Percentiles rank a stretch among this genome's conserved stretches.
Conservation (phyloP, 2,797 vertebrate genomes). For the Cynopterus sphinx region DNA sequence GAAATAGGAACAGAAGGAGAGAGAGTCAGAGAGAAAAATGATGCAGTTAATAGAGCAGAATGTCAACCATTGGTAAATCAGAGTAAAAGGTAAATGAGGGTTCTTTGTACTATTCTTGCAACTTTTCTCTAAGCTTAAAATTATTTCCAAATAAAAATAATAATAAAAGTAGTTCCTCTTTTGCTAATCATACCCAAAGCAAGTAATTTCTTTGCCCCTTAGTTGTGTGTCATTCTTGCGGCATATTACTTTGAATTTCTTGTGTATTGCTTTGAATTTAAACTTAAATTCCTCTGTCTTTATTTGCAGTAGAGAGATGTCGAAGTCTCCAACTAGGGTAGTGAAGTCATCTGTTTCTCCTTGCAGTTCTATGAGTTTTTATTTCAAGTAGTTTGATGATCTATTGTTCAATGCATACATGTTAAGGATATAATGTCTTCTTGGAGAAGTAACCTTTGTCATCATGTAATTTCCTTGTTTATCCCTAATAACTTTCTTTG, state of each 20-base stretch:
- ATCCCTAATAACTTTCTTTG: neutral
- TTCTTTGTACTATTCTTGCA: neutral
- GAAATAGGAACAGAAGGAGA: neutral
- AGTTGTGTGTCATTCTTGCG: neutral
- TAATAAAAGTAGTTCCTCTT: neutral
- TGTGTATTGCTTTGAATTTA: neutral
- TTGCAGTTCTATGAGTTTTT: neutral
- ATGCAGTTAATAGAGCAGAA: neutral
- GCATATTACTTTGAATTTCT: neutral
- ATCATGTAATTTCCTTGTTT: neutral
- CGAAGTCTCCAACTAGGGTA: neutral
- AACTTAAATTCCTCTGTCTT: neutral
- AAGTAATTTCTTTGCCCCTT: neutral
- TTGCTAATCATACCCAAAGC: neutral
- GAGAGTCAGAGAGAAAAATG: neutral
- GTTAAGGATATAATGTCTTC: neutral
- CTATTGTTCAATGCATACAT: neutral
- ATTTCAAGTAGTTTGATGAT: neutral
- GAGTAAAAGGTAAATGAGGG: neutral
- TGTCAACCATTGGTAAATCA: neutral
- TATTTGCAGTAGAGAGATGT: neutral
- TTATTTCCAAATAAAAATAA: conserved; percentile 2
- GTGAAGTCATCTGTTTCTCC: neutral
- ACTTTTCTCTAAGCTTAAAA: neutral
- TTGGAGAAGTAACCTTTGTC: neutral